Evolutionary conservation across 2,888 invertebrate genomes (phyloP).

Genomic region (Rhingia rostrata): DNA sequence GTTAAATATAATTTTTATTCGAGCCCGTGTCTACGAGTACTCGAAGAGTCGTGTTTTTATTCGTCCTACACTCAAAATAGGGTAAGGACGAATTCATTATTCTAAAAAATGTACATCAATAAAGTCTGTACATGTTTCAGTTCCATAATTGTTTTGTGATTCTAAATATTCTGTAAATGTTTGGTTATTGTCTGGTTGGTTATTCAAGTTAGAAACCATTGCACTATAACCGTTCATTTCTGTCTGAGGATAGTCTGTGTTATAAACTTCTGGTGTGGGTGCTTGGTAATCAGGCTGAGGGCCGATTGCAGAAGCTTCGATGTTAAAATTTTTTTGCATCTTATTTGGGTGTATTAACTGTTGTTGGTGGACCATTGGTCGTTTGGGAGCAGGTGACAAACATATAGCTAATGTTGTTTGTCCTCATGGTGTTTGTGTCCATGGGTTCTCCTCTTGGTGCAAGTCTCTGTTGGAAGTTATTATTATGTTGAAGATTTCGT

Average conservation of each 20-base stretch:
- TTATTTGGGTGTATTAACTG: conserved; percentile 8
- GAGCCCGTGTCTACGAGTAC: no score
- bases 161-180: background rate
- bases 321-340: conserved; percentile 13
- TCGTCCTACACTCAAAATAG: no score
- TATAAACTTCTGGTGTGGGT: no score
- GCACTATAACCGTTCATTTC: background rate
- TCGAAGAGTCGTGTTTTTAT: conserved; percentile 17
- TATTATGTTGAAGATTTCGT: conserved; percentile 1
- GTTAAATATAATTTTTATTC: background rate
- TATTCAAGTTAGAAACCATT: background rate
- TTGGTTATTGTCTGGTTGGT: background rate
- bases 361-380: background rate
- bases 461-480: background rate
- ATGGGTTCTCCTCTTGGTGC: conserved; percentile 12
- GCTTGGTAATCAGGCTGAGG: background rate
- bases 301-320: background rate
- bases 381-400: background rate
- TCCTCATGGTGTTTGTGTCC: conserved; percentile 5
- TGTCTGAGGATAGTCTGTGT: background rate
- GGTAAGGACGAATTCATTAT: background rate
- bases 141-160: no score
- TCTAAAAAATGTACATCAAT: background rate
- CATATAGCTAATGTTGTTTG: conserved; percentile 6
- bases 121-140: background rate